Evolutionary conservation across 1,140 invertebrate species (phyloP).

Genomic region (Hylaeus anthracinus): DNA sequence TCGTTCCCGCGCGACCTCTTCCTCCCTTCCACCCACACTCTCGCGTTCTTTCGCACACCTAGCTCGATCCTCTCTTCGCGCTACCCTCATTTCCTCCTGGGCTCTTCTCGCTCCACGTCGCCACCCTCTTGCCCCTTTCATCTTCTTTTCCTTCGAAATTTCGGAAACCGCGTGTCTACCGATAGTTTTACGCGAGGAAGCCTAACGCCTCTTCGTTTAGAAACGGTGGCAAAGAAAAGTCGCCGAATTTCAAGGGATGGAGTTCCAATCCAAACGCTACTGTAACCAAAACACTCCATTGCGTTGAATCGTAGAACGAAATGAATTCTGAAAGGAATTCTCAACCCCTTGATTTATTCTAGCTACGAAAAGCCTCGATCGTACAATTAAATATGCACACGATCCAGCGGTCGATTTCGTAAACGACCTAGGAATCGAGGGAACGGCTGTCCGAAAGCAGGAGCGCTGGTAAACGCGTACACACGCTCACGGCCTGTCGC

Average conservation of each 20-base stretch:
- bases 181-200: too few species aligned
- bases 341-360: too few species aligned
- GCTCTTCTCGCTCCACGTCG: not conserved
- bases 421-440: not conserved
- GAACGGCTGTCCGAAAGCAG: not conserved
- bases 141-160: not conserved
- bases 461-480: slow-evolving; percentile 22
- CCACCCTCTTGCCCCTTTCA: not conserved
- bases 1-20: slow-evolving; percentile 34
- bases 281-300: too few species aligned
- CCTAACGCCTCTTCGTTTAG: too few species aligned
- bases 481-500: slow-evolving; percentile 44
- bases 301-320: too few species aligned
- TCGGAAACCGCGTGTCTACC: too few species aligned
- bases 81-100: slow-evolving; percentile 22
- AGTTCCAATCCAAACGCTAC: too few species aligned
- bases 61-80: not conserved
- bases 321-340: too few species aligned
- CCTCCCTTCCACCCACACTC: not conserved
- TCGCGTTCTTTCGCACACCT: not conserved
- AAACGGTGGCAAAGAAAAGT: too few species aligned
- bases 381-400: too few species aligned
- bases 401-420: not conserved
- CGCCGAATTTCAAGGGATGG: too few species aligned
- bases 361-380: too few species aligned